phyloP scores from a whole-genome alignment of 2,113 vertebrate genomes.

The Nymphicus hollandicus region DNA sequence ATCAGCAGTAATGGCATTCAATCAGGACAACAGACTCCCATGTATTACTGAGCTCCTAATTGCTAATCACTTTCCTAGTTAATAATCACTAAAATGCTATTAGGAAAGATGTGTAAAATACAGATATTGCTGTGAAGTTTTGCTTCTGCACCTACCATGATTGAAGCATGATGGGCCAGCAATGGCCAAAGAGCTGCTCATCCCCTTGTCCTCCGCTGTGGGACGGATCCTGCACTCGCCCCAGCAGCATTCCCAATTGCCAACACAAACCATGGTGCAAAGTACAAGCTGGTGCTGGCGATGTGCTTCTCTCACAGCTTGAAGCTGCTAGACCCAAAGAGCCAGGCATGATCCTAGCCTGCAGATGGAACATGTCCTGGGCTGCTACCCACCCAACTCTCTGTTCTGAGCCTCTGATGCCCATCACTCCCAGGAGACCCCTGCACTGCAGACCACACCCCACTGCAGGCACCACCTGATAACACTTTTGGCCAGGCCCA shows the following conservation, averaged over 20 bases:
- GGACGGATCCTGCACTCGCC: background rate
- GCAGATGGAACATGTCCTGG: background rate
- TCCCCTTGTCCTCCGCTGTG: background rate
- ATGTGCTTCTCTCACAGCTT: background rate
- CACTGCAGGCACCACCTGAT: background rate
- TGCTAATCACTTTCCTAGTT: slow-evolving; percentile 57
- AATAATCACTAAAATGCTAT: slow-evolving; percentile 41
- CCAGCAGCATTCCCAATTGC: background rate
- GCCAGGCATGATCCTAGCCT: background rate
- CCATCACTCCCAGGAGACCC: background rate
- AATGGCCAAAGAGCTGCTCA: background rate
- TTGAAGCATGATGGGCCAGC: background rate
- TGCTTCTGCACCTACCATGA: background rate
- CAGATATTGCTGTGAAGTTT: background rate
- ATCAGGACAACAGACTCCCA: slow-evolving; percentile 63
- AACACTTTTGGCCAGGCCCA: background rate
- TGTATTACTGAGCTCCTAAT: slow-evolving; percentile 69
- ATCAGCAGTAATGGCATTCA: slow-evolving; percentile 64
- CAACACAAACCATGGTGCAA: background rate
- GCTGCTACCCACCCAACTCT: fast-evolving
- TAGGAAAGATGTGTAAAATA: slow-evolving; percentile 35
- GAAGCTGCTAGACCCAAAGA: fast-evolving
- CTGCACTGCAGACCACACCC: too few species aligned
- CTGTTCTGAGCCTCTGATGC: fast-evolving
- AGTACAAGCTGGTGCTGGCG: background rate